phyloP scores from a whole-genome alignment of 2,888 invertebrate species.

The Erebia palarica region DNA sequence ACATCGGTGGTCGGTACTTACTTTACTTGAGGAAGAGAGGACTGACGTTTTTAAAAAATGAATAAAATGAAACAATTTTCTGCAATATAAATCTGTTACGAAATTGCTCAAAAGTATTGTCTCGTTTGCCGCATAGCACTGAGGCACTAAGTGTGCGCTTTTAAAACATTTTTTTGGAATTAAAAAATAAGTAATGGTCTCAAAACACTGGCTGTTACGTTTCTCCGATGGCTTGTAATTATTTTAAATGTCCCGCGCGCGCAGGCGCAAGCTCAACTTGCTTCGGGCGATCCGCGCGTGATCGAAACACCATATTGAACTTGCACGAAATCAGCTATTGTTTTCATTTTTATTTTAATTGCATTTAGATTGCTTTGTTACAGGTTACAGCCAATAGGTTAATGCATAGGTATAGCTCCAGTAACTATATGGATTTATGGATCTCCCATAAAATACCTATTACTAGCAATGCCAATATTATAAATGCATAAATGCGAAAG shows the following conservation, averaged over 20 bases:
- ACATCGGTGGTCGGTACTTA: too few relatives aligned
- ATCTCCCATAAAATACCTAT: too few relatives aligned
- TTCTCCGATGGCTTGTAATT: constrained; percentile 82
- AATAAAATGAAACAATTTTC: not conserved
- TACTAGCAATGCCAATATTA: too few relatives aligned
- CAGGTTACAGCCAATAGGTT: constrained; percentile 3
- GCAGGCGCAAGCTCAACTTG: constrained; percentile 49
- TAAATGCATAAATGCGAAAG: too few relatives aligned
- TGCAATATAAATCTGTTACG: constrained; percentile 34
- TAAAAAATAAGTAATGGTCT: constrained; percentile 82
- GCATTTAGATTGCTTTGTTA: constrained; percentile 22
- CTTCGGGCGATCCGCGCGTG: constrained; percentile 68
- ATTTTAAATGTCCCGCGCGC: constrained; percentile 81
- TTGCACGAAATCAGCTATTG: constrained; percentile 48
- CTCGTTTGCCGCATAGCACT: constrained; percentile 64
- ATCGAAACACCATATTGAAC: constrained; percentile 77
- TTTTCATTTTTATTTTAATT: constrained; percentile 41
- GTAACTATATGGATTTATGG: not conserved
- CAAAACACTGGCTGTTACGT: constrained; percentile 80
- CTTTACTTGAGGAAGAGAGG: not conserved
- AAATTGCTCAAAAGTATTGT: constrained; percentile 53
- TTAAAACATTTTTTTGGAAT: constrained; percentile 71
- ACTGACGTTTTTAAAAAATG: not conserved
- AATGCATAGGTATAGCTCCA: not conserved
- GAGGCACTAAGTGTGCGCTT: constrained; percentile 71